Base-by-base conservation (phyloP, 2,113 vertebrate species). In the Cottus gobio region DNA sequence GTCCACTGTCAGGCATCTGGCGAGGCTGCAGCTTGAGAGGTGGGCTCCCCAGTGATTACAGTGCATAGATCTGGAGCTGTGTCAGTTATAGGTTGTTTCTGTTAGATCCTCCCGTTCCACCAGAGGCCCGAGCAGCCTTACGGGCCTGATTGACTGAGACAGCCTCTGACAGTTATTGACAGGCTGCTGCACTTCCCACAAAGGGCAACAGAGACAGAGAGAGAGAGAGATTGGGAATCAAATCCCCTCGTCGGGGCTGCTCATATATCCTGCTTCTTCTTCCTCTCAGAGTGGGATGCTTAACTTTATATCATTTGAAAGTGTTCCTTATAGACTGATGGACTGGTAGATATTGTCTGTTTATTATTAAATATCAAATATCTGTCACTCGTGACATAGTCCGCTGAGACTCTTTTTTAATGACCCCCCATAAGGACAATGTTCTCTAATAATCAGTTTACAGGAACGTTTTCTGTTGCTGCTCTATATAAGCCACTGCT, bases 121-220 rank as follows among this genome's bases (percentile, higher is more conserved):
- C 84, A 82, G 87, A 79, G 87, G 85, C 82, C 75, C 75, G 11
- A 34, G 81, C 85, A 84, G 79, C 89, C 84, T 79, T 76, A 44
- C 69, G 64, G 77, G 57, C 79, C 77, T 79, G 91, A 92, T 77
- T 89, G 91, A 91, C 90, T 80, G 78, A 90, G 79, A 90, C 72
- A 76, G 85, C 67, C 65, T 77, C 78, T 91, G 92, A 91, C 93
- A 93, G 92, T 84, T 93, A 93, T 93, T 93, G 93, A 93, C 89
- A 90, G 71, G 74, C 83, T 71, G 77, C 77, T 87, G 75, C 71
- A 85, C 87, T 84, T 89, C 82, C 82, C 80, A 80, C 85, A 91
- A 91, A 91, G 89, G 88, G 86, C 84, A 87, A 68, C 61, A 3
- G 71, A 68, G 77, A 80, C 46, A 50, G 60, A 70, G 80, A 63